A percentile compares a stretch with the other conserved stretches of the same genome.
These are phyloP conservation scores for Drosophila hamatofila DNA, from an alignment of 2,888 invertebrate species.

Conservation along the genomic window DNA sequence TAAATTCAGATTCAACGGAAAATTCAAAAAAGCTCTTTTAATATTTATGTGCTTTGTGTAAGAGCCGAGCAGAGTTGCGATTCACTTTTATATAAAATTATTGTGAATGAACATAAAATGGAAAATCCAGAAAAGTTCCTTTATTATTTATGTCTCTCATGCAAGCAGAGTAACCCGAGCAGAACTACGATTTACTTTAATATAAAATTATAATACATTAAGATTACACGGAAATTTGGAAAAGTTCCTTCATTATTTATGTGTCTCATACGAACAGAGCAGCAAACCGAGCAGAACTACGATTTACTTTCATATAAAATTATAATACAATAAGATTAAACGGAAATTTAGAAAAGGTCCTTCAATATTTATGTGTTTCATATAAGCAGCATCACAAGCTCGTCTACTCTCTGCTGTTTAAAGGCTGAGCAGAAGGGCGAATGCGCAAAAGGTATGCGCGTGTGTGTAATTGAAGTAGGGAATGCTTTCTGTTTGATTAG, in stretches of 20 bases:
- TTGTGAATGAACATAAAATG: too few species aligned
- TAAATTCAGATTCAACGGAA: neutral
- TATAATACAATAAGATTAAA: neutral
- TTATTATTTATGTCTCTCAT: too few species aligned
- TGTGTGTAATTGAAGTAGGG: constrained; percentile 39
- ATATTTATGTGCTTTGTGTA: neutral
- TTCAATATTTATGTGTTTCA: neutral
- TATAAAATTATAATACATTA: neutral
- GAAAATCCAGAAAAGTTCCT: too few species aligned
- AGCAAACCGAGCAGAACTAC: neutral
- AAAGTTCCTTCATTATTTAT: neutral
- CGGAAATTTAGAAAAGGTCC: too few species aligned
- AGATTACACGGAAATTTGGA: neutral
- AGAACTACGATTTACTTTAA: neutral
- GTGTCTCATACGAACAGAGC: neutral
- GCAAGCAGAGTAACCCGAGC: too few species aligned
- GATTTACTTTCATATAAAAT: neutral
- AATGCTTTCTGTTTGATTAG: constrained; percentile 67
- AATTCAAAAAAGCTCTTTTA: neutral
- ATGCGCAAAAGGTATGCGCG: neutral
- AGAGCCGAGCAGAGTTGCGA: too few species aligned
- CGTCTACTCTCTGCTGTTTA: constrained; percentile 6
- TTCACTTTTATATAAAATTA: too few species aligned
- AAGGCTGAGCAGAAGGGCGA: neutral
- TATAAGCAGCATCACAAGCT: neutral